Base-by-base conservation (phyloP, 2,888 invertebrate species). In the Mythimna impura region DNA sequence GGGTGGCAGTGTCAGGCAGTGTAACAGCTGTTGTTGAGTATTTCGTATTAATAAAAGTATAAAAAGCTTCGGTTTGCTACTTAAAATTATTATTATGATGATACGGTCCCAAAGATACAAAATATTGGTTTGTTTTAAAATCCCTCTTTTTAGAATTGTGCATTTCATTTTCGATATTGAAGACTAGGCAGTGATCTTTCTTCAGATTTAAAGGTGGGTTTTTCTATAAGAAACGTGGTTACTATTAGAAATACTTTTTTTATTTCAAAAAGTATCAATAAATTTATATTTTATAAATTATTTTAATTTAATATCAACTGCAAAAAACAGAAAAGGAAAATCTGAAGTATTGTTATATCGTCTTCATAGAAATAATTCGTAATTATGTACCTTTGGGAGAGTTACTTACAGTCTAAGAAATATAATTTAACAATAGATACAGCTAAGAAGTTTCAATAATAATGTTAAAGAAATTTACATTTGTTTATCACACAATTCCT, bases 401-500 rank as follows among this genome's bases (percentile, higher is more conserved):
- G 80, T 66, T 77, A 80, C 78, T 86, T 75, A 71, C 14, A 86
- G 78, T 82, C 86, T 89, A 89, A 86, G 72, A 87, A 85, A 83
- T 88, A 91, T 91, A 92, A 92, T 91, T 93, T 92, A 92, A 89
- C 88, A 89, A 91, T 90, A 90, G 82, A 90, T 89, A 89, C 60
- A 88, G 84, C 86, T 89, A 90, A 85, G 81, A 87, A 88, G 81
- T 82, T 88, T 92, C 88, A 90, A 89, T 89, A 90, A 90, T 88
- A 91, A 89, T 91, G 90, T 91, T 89, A 90, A 75, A 89, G 88
- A 89, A 91, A 93, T 93, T 92, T 94, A 94, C 94, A 94, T 90
- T 94, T 77, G 75, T 81, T 94, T 95, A 95, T 95, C 95, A 95
- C 95, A 94, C 94, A 88, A 92, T 93, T 90, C 88, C 90, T 84